These are phyloP conservation scores for Rhynchomys soricoides DNA, from an alignment of 2,113 vertebrate genomes.

Conservation along the genomic window DNA sequence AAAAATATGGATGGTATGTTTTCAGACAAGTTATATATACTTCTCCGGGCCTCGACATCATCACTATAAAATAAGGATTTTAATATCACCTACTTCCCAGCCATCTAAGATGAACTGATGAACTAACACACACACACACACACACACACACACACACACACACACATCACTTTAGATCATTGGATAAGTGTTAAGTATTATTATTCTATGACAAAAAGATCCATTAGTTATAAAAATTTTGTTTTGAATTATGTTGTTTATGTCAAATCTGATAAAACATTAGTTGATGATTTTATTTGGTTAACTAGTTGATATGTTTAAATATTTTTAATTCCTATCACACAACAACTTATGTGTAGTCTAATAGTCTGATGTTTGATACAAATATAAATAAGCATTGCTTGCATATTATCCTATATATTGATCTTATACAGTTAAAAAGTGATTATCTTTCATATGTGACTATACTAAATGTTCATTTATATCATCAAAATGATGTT, in stretches of 20 bases:
- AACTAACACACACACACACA: conserved; percentile 11
- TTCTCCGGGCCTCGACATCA: neutral
- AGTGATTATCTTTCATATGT: conserved; percentile 20
- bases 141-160: neutral
- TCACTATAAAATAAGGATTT: conserved; percentile 13
- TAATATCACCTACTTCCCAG: neutral
- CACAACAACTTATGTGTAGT: neutral
- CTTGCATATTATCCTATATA: neutral
- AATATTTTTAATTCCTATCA: neutral
- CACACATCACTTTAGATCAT: neutral
- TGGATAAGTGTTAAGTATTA: neutral
- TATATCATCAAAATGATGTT: neutral
- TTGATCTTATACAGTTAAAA: neutral
- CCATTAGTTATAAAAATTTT: neutral
- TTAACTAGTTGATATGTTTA: neutral
- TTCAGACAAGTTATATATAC: conserved; percentile 18
- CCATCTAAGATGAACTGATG: neutral
- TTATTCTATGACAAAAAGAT: neutral
- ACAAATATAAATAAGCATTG: neutral
- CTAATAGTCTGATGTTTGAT: neutral
- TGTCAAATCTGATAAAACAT: neutral
- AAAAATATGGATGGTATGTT: neutral
- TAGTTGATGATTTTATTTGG: neutral
- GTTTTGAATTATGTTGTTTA: neutral
- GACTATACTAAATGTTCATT: neutral